Evolutionary conservation across 2,888 invertebrate species (phyloP).

Genomic region (Microctonus aethiopoides): DNA sequence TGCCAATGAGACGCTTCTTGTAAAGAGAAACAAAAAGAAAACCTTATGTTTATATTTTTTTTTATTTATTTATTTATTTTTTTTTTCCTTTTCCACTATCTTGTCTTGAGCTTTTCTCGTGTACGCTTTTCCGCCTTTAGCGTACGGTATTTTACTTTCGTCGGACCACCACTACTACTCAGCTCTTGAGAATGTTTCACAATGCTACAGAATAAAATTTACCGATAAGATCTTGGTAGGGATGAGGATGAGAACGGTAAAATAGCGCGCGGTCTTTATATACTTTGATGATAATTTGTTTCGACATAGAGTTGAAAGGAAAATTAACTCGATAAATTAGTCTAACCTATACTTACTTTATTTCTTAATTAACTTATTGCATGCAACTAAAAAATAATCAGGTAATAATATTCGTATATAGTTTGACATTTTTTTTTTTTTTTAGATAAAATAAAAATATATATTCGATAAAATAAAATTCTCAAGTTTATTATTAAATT

Average conservation of each 20-base stretch:
- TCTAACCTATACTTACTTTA: background rate
- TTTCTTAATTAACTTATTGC: background rate
- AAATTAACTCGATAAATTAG: conserved; percentile 17
- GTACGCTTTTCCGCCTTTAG: background rate
- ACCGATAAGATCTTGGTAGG: background rate
- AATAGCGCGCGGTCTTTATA: background rate
- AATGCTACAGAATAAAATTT: conserved; percentile 1
- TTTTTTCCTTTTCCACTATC: background rate
- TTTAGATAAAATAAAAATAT: no score
- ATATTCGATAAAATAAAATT: no score
- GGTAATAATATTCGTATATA: background rate
- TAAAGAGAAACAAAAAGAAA: background rate
- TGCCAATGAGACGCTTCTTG: background rate
- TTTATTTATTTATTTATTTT: background rate
- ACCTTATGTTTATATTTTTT: background rate
- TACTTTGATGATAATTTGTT: conserved; percentile 16
- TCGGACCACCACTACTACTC: background rate
- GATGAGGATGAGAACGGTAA: background rate
- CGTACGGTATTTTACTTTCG: conserved; percentile 2
- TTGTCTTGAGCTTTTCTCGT: background rate
- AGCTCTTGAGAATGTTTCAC: background rate
- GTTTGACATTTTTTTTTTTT: no score
- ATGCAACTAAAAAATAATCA: background rate
- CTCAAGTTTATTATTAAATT: background rate
- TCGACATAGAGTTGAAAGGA: conserved; percentile 2